Evolutionary conservation across 2,797 vertebrate genomes (phyloP), one percentile per base, ranked within the genome.

Genomic region (Petrocephalus sullivani): DNA sequence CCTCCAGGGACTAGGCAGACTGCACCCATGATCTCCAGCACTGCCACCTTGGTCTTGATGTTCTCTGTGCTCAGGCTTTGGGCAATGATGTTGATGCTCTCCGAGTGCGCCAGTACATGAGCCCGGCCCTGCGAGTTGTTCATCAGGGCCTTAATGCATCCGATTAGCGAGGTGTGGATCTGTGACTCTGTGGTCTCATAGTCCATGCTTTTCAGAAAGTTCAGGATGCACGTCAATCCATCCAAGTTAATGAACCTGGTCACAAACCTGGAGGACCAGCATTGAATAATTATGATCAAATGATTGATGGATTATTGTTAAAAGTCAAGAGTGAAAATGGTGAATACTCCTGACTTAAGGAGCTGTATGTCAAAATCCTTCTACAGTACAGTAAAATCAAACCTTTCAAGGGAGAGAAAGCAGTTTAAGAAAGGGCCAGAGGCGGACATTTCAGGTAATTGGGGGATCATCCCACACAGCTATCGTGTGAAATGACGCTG

Each of bases 81-180:
- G 91, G 98, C 98, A 0, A 99, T 99, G 90, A 98, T 97, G 83
- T 99, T 99, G 90, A 99, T 99, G 94, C 98, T 99, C 96, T 99
- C 98, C 0, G 96, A 93, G 93, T 99, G 98, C 21, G 98, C 97
- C 91, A 99, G 96, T 87, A 99, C 98, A 0, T 99, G 98, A 89
- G 98, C 98, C 61, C 98, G 95, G 87, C 98, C 98, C 94, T 98
- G 97, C 89, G 98, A 99, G 95, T 99, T 99, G 95, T 99, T 99
- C 98, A 99, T 99, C 92, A 99, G 96, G 4, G 98, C 98, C 93
- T 99, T 99, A 93, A 99, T 98, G 95, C 98, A 99, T 82, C 98
- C 98, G 46, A 99, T 99, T 90, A 99, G 97, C 9, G 98, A 99
- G 89, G 98, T 99, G 96, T 99, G 98, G 95, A 99, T 98, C 92